These are phyloP conservation scores for Aspidoscelis tigris DNA, from an alignment of 2,113 vertebrate genomes.

Conservation along the genomic window DNA sequence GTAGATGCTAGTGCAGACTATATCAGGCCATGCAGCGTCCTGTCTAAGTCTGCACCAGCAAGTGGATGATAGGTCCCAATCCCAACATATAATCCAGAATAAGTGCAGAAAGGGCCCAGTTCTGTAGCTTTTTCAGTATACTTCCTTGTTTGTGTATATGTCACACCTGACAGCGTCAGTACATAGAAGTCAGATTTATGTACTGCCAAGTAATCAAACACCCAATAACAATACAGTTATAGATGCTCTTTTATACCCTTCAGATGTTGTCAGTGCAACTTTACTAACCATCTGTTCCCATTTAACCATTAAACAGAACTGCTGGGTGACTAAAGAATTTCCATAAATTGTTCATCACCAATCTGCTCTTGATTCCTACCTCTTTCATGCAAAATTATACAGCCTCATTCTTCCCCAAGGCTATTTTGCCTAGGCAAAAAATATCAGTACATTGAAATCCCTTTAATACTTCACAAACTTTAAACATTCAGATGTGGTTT, in stretches of 20 bases:
- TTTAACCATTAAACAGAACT: slow-evolving; percentile 51
- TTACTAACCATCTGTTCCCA: slow-evolving; percentile 56
- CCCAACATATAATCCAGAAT: no score
- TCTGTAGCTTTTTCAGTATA: not conserved
- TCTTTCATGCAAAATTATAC: slow-evolving; percentile 36
- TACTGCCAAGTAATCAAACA: slow-evolving; percentile 35
- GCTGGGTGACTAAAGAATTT: slow-evolving; percentile 49
- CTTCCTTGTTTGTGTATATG: not conserved
- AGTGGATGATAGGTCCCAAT: no score
- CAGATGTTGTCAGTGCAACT: slow-evolving; percentile 23
- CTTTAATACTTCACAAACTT: not conserved
- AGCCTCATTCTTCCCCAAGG: slow-evolving; percentile 23
- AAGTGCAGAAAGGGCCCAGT: not conserved
- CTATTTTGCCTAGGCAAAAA: fast-evolving
- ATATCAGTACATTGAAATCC: not conserved
- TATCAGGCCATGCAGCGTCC: no score
- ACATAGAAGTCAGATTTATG: slow-evolving; percentile 41
- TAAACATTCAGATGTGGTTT: not conserved
- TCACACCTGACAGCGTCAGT: slow-evolving; percentile 35
- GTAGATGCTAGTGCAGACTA: no score
- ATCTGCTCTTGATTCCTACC: slow-evolving; percentile 44
- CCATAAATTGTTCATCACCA: slow-evolving; percentile 43
- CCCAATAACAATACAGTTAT: not conserved
- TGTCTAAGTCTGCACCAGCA: no score
- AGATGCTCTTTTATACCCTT: slow-evolving; percentile 42